Base-by-base conservation (phyloP, 2,797 vertebrate species). In the Sebastes trivittatus region DNA sequence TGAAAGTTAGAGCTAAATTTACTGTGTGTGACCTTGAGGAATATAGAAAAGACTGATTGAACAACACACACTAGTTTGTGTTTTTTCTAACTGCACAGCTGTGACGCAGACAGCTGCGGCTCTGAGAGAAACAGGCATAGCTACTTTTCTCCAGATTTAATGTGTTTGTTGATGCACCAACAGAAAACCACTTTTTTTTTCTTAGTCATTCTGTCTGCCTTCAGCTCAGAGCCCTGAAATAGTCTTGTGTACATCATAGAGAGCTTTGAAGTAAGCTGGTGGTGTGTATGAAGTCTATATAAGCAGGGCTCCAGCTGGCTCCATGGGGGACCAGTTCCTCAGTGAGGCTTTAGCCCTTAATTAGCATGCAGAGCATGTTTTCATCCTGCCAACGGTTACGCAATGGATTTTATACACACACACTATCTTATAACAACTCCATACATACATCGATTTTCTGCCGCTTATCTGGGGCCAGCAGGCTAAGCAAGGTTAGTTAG, bases 231-330 rank as follows among this genome's bases (percentile, higher is more conserved):
- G 11, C 36, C 58, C 71, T 20, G 10, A 61, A 83, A 83, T 22
- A 58, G 56, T 61, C 72, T 9, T 49, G 5, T 59, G 18, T 30
- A 68, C 46, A 83, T 87, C 77, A 84, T 34, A 84, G 58, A 8
- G n/a, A 22, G 23, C 84, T 92, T 85, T 91, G 75, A 88, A 67
- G 73, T 77, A 22, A 73, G 78, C 65, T 74, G 64, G 46, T 82
- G 62, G 72, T 76, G 82, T 77, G 11, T 66, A 20, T 83, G 46
- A 69, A 67, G 59, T 78, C 78, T 63, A 71, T 78, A 42, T 61
- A 52, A 65, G 61, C 55, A 20, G 60, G 77, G 36, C 34, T 16
- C 42, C 78, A 80, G 78, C 29, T 70, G 61, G 25, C 75, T 75
- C 65, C 11, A 67, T 64, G 65, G 77, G 82, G 32, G 79, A 64